Evolutionary conservation across 1,140 invertebrate species (phyloP).

Genomic region (Oedothorax gibbosus): DNA sequence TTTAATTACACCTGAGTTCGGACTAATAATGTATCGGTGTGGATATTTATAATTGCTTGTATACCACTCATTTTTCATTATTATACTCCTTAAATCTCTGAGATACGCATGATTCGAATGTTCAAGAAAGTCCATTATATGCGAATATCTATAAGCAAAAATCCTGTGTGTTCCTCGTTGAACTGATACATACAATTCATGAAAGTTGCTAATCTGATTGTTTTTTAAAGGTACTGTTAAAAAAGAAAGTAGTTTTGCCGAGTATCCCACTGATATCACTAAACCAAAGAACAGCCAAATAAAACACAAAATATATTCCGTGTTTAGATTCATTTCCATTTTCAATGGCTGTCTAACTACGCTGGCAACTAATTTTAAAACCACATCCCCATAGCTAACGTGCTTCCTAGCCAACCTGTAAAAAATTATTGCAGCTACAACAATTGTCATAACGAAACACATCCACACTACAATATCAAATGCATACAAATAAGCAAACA

Average conservation of each 20-base stretch:
- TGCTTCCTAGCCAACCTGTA: background rate
- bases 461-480: background rate
- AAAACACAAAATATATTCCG: background rate
- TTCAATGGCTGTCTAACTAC: background rate
- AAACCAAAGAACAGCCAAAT: background rate
- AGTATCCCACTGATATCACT: constrained; percentile 3
- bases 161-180: constrained; percentile 9
- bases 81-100: background rate
- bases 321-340: background rate
- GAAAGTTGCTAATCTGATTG: background rate
- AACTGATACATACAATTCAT: background rate
- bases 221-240: constrained; percentile 28
- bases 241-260: background rate
- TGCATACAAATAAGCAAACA: background rate
- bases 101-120: constrained; percentile 1
- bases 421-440: background rate
- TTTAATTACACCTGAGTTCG: background rate
- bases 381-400: background rate
- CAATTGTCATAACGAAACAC: background rate
- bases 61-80: constrained; percentile 11
- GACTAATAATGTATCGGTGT: too few relatives aligned
- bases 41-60: background rate
- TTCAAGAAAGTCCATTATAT: background rate
- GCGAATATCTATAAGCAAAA: background rate
- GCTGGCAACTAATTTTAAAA: background rate